phyloP scores from a whole-genome alignment of 2,113 vertebrate genomes.

The Hepsetus odoe region DNA sequence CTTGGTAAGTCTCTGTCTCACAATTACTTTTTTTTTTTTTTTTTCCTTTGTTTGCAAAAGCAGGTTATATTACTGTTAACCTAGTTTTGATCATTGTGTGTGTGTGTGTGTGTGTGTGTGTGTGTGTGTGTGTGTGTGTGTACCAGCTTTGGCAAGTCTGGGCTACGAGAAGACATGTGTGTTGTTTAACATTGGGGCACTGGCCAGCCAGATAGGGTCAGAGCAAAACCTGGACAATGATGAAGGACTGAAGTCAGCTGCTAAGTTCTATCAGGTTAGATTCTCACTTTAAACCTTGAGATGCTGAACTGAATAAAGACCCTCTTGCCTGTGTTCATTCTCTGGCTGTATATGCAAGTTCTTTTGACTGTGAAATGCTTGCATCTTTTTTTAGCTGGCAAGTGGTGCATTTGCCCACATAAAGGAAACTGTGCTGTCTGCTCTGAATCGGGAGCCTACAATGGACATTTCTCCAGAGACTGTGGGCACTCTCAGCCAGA shows the following conservation, averaged over 20 bases:
- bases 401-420: conserved; percentile 96
- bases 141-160: conserved; percentile 90
- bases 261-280: conserved; percentile 93
- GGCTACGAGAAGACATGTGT: conserved; percentile 98
- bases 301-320: background rate
- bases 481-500: conserved; percentile 89
- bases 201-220: conserved; percentile 96
- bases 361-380: background rate
- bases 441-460: conserved; percentile 92
- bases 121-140: conserved; percentile 5
- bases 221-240: conserved; percentile 97
- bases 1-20: conserved; percentile 84
- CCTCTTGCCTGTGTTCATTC: background rate
- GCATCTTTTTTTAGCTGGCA: conserved; percentile 79
- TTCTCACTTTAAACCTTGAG: background rate
- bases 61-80: too few species aligned
- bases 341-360: background rate
- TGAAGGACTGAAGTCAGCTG: conserved; percentile 91
- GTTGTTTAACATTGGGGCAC: conserved; percentile 91
- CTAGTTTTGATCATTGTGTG: too few species aligned
- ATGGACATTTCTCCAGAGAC: conserved; percentile 98
- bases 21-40: background rate
- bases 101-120: background rate
- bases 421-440: conserved; percentile 94
- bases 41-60: conserved; percentile 9